A percentile compares a stretch with the other conserved stretches of the same genome.
phyloP scores from a whole-genome alignment of 2,797 vertebrate genomes.

The Phataginus tetradactyla region DNA sequence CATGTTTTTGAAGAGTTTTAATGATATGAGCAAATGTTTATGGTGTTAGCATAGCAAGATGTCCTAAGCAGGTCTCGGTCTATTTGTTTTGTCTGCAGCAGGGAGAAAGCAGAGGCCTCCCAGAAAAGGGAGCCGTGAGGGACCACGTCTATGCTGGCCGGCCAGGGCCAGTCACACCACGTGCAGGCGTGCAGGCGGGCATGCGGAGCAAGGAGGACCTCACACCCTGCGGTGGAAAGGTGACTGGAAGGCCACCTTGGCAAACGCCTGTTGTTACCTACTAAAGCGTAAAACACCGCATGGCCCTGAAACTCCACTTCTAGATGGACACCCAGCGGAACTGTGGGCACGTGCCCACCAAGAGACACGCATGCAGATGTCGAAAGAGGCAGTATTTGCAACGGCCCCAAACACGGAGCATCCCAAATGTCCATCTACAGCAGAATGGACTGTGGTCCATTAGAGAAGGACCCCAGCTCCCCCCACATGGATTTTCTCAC shows the following conservation, averaged over 20 bases:
- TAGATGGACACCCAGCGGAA: background rate
- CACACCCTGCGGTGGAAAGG: accelerated
- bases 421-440: accelerated
- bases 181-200: accelerated
- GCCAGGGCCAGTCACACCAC: too few species aligned
- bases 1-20: background rate
- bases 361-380: accelerated
- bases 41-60: background rate
- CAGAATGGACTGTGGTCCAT: accelerated
- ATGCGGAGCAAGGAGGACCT: accelerated
- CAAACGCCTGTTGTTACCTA: too few species aligned
- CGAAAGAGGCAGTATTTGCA: accelerated
- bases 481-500: accelerated
- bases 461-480: accelerated
- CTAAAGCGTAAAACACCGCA: too few species aligned
- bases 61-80: background rate
- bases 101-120: background rate
- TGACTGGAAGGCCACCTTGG: background rate
- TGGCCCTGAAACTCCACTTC: too few species aligned
- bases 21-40: background rate
- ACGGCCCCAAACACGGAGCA: accelerated
- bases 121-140: accelerated
- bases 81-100: background rate
- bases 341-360: accelerated
- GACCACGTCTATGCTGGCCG: too few species aligned